Percentiles rank a stretch among this genome's conserved stretches.
These are phyloP conservation scores for Tachysurus vachellii DNA, from an alignment of 2,113 vertebrate genomes.

Conservation along the genomic window DNA sequence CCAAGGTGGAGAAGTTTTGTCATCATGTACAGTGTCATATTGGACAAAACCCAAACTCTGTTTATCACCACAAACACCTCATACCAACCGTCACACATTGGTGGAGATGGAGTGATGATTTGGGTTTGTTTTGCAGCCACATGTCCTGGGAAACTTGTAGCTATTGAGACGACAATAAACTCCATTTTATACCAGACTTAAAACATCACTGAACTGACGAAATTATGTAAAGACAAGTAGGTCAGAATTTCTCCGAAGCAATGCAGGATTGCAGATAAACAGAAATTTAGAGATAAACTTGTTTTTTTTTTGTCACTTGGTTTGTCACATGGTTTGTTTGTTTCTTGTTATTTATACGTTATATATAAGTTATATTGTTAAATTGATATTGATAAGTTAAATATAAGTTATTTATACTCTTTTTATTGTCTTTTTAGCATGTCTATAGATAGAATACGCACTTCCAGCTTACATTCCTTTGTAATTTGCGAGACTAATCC, in stretches of 20 bases:
- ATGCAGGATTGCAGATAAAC: neutral
- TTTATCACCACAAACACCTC: neutral
- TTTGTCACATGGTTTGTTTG: too few relatives aligned
- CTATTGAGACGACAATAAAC: neutral
- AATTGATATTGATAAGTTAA: too few relatives aligned
- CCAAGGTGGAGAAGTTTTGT: neutral
- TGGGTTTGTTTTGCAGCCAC: neutral
- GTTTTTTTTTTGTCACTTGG: too few relatives aligned
- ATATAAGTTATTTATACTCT: too few relatives aligned
- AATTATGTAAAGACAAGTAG: neutral
- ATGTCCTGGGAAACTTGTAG: neutral
- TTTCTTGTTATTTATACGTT: too few relatives aligned
- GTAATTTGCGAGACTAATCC: neutral
- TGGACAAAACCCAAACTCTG: neutral
- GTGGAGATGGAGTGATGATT: neutral
- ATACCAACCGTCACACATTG: neutral
- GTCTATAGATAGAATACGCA: neutral
- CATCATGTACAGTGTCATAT: neutral
- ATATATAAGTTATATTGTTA: too few relatives aligned
- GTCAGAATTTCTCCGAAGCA: neutral
- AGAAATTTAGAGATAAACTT: too few relatives aligned
- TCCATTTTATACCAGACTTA: neutral
- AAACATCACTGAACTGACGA: neutral
- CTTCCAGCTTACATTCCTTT: neutral
- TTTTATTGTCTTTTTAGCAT: neutral